Conservation (phyloP, 2,797 vertebrate species). For the Pelochelys cantorii region DNA sequence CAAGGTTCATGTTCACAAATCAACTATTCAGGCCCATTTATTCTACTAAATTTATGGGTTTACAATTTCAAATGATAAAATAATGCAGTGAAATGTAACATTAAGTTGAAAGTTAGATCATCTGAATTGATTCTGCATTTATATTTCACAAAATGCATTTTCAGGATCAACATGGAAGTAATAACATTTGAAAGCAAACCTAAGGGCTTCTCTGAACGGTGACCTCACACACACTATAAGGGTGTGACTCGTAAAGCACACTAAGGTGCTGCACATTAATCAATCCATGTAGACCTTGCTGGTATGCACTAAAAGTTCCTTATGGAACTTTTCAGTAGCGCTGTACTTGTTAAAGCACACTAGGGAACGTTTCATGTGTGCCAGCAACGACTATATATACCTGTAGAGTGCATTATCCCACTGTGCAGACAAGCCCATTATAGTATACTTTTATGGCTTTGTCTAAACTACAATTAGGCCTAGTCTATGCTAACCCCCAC, state of each 20-base stretch:
- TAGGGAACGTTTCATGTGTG: not conserved
- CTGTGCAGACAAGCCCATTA: not conserved
- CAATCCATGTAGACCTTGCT: not conserved
- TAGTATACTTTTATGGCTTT: not conserved
- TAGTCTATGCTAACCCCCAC: not conserved
- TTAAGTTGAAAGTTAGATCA: not conserved
- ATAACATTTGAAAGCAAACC: not conserved
- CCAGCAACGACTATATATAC: not conserved
- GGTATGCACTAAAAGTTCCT: not conserved
- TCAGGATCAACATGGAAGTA: constrained; percentile 2
- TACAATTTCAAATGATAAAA: not conserved
- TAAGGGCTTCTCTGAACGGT: not conserved
- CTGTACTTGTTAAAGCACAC: not conserved
- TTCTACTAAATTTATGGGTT: not conserved
- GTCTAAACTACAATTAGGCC: not conserved
- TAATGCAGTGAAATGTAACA: not conserved
- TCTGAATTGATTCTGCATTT: constrained; percentile 2
- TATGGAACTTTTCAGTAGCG: not conserved
- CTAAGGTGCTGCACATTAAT: not conserved
- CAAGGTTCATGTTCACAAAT: not conserved
- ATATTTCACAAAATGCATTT: constrained; percentile 28
- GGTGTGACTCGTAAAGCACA: not conserved
- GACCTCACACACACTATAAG: not conserved
- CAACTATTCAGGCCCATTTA: not conserved
- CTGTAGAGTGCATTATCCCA: not conserved